phyloP scores from a whole-genome alignment of 2,797 vertebrate genomes.

The Peromyscus melanophrys region DNA sequence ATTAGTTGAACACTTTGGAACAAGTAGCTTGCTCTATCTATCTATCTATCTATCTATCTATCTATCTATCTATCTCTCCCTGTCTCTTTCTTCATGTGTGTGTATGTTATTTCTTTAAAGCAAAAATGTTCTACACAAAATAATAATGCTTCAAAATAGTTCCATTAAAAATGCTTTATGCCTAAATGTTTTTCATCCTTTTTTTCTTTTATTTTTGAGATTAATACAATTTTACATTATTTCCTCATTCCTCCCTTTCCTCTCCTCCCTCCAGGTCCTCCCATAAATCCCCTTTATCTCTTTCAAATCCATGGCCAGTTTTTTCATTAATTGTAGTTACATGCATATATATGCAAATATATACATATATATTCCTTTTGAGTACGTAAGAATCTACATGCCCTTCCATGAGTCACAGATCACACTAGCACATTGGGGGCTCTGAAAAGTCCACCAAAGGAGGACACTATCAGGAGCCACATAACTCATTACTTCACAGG shows the following conservation, averaged over 20 bases:
- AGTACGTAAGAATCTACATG: not conserved
- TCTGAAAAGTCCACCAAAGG: conserved; percentile 1
- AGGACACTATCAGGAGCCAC: not conserved
- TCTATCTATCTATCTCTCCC: not conserved
- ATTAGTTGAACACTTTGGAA: conserved; percentile 55
- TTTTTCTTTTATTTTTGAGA: not conserved
- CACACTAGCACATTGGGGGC: not conserved
- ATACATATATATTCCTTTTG: not conserved
- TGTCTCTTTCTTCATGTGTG: not conserved
- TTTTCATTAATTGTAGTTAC: not conserved
- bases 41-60: not conserved
- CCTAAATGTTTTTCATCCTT: not conserved
- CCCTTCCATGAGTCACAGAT: not conserved
- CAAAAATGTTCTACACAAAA: not conserved
- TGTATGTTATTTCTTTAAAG: not conserved
- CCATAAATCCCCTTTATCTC: not conserved
- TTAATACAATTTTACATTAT: not conserved
- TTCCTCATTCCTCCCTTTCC: not conserved
- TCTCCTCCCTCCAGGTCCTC: not conserved
- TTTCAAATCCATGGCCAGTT: not conserved
- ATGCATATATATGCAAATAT: no score
- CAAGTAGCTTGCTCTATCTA: not conserved
- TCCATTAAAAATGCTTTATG: not conserved
- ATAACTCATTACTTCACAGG: not conserved
- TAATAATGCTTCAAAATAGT: conserved; percentile 18